phyloP scores from a whole-genome alignment of 2,797 vertebrate genomes.

The Mastacembelus armatus region DNA sequence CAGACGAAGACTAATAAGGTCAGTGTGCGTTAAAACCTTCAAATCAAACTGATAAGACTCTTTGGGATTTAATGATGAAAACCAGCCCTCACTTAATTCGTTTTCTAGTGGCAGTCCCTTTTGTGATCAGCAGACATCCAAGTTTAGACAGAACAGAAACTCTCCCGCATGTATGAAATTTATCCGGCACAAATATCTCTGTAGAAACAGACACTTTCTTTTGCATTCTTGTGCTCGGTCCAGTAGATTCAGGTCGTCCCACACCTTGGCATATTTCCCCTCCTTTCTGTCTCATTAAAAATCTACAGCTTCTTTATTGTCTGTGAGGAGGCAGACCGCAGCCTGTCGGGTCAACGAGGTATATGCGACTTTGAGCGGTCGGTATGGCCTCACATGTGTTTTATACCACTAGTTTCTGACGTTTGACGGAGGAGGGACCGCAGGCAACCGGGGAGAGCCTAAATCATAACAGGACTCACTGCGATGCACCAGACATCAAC shows the following conservation, averaged over 20 bases:
- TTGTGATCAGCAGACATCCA: constrained; percentile 61
- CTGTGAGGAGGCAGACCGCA: constrained; percentile 50
- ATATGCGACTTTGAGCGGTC: constrained; percentile 58
- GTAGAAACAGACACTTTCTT: constrained; percentile 36
- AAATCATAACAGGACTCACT: constrained; percentile 27
- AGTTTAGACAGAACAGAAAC: constrained; percentile 41
- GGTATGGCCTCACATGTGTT: constrained; percentile 75
- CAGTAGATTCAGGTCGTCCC: constrained; percentile 27
- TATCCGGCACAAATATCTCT: constrained; percentile 48
- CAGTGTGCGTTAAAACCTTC: constrained; percentile 23
- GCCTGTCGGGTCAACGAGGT: constrained; percentile 60
- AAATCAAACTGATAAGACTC: constrained; percentile 9
- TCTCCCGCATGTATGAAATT: constrained; percentile 25
- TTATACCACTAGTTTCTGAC: constrained; percentile 88
- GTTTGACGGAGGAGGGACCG: constrained; percentile 86
- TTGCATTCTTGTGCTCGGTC: constrained; percentile 61
- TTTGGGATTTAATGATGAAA: constrained; percentile 8
- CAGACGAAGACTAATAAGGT: constrained; percentile 17
- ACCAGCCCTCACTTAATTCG: constrained; percentile 35
- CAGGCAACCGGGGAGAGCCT: constrained; percentile 50
- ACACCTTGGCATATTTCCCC: constrained; percentile 29
- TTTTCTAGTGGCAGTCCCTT: constrained; percentile 42
- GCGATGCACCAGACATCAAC: constrained; percentile 29
- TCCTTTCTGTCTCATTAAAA: constrained; percentile 54
- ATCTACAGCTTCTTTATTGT: constrained; percentile 23